These are phyloP conservation scores for Tetragonula carbonaria DNA, from an alignment of 2,888 invertebrate genomes.

Conservation along the genomic window DNA sequence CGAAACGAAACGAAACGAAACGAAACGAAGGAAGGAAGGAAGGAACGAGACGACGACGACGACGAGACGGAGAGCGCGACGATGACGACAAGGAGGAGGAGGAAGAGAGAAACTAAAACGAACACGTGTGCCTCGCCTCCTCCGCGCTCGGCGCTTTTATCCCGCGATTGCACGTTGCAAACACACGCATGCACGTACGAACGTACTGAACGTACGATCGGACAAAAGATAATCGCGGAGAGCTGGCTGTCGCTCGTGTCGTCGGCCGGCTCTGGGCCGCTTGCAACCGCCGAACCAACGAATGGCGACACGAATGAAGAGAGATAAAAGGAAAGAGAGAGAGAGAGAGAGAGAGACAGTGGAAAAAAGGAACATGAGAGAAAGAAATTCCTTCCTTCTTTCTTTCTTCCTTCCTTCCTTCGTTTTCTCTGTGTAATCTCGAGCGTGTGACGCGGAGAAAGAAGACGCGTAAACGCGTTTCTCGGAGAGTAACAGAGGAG, in stretches of 20 bases:
- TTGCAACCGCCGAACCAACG: background rate
- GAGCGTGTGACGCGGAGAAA: background rate
- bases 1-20: background rate
- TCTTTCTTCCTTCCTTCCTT: no score
- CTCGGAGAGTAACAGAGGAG: slow-evolving; percentile 5
- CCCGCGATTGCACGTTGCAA: slow-evolving; percentile 5
- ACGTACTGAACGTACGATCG: slow-evolving; percentile 53
- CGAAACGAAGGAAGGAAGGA: background rate
- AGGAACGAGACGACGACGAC: background rate
- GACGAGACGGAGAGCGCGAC: background rate
- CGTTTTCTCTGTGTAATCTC: no score
- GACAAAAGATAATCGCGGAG: slow-evolving; percentile 70
- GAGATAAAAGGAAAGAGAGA: background rate
- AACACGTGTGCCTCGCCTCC: background rate
- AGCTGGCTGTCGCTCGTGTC: slow-evolving; percentile 36
- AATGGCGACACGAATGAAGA: slow-evolving; percentile 50
- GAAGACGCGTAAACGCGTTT: background rate
- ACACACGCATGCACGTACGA: slow-evolving; percentile 16
- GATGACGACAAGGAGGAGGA: background rate
- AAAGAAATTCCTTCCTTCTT: background rate
- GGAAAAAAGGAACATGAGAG: background rate
- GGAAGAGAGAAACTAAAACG: slow-evolving; percentile 21
- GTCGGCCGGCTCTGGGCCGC: background rate
- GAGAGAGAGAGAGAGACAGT: background rate
- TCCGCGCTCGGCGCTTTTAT: slow-evolving; percentile 35